Evolutionary conservation across 2,113 vertebrate genomes (phyloP).

Genomic region (Oncorhynchus clarkii): DNA sequence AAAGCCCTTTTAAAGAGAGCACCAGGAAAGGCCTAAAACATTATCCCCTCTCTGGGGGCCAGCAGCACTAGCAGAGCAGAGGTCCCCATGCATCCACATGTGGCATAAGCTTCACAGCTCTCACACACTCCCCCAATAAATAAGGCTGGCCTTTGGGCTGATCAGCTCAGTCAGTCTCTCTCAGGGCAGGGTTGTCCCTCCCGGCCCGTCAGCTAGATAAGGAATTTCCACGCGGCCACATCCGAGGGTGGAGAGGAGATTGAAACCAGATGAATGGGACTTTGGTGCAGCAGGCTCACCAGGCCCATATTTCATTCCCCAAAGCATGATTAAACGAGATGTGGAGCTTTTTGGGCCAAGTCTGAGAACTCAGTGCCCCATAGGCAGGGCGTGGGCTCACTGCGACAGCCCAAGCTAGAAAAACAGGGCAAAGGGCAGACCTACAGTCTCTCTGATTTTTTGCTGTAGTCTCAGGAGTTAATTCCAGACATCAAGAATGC

Average conservation of each 20-base stretch:
- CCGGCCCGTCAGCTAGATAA: slow-evolving; percentile 49
- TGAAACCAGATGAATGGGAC: slow-evolving; percentile 78
- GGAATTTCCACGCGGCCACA: slow-evolving; percentile 68
- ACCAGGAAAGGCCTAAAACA: slow-evolving; percentile 34
- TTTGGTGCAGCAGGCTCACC: slow-evolving; percentile 51
- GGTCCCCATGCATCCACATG: slow-evolving; percentile 28
- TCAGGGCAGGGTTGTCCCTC: neutral
- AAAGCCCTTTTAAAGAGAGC: slow-evolving; percentile 33
- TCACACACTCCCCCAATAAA: slow-evolving; percentile 35
- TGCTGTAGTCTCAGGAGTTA: slow-evolving; percentile 10
- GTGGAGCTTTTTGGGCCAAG: slow-evolving; percentile 48
- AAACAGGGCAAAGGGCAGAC: slow-evolving; percentile 45
- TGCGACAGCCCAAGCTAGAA: slow-evolving; percentile 36
- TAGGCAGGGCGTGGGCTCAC: slow-evolving; percentile 45
- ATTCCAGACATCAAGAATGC: slow-evolving; percentile 1
- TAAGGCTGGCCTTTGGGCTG: slow-evolving; percentile 38
- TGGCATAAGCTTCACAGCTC: slow-evolving; percentile 45
- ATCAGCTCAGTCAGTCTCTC: slow-evolving; percentile 4
- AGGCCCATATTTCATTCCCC: slow-evolving; percentile 72
- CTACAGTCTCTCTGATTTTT: slow-evolving; percentile 31
- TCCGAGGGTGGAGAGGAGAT: slow-evolving; percentile 70
- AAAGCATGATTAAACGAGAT: slow-evolving; percentile 72
- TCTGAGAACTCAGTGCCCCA: slow-evolving; percentile 32
- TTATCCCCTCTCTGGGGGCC: neutral
- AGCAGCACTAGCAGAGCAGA: slow-evolving; percentile 47